Conservation (phyloP, 2,113 vertebrate species). For the Myodes glareolus region DNA sequence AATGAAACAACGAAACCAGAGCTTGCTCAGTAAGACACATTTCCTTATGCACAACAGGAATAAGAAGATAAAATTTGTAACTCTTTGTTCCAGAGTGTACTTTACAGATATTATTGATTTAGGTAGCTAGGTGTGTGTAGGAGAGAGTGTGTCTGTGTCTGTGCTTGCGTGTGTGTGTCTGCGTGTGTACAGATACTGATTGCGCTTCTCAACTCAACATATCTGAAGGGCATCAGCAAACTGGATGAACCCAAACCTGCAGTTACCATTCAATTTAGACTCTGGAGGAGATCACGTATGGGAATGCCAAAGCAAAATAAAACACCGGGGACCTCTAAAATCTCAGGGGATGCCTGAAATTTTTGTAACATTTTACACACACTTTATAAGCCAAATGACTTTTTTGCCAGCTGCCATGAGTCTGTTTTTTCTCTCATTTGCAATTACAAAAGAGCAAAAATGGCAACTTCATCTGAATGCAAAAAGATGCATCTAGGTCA, state of each 20-base stretch:
- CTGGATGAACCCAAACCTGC: not conserved
- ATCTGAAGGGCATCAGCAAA: not conserved
- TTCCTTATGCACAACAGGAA: not conserved
- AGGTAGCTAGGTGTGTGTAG: not conserved
- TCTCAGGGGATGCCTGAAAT: not conserved
- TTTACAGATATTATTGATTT: constrained; percentile 39
- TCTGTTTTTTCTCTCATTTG: constrained; percentile 10
- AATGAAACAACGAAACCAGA: constrained; percentile 1
- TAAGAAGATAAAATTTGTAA: not conserved
- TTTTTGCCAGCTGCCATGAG: constrained; percentile 41
- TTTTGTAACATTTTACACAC: constrained; percentile 42
- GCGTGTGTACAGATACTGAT: not conserved
- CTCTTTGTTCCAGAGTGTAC: not conserved
- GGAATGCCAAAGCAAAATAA: not conserved
- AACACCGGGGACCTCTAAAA: not conserved
- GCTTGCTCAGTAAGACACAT: constrained; percentile 37
- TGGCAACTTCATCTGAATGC: constrained; percentile 47
- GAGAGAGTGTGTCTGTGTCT: not conserved
- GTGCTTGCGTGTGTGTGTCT: not conserved
- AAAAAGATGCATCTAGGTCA: constrained; percentile 68
- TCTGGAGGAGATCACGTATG: not conserved
- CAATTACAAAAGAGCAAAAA: constrained; percentile 40
- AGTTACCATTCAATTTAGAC: not conserved
- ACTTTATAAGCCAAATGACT: constrained; percentile 55
- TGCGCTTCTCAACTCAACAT: constrained; percentile 10